Base-by-base conservation (phyloP, 1,140 invertebrate genomes). In the Proctacanthus coquilletti region DNA sequence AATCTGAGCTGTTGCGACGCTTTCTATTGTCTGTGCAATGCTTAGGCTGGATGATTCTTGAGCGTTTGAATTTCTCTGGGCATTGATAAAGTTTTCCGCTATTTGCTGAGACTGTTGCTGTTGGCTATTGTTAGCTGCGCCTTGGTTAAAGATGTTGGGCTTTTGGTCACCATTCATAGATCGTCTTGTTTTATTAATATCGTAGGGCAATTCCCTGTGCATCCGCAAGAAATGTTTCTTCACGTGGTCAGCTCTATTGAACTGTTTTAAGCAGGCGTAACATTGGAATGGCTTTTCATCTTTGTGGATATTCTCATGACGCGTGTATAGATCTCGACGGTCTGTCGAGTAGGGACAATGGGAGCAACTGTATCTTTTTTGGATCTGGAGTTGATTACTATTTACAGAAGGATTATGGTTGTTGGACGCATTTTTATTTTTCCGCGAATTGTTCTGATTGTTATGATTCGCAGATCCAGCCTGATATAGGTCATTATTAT, bases 261-360 rank as follows among this genome's bases (percentile, higher is more conserved):
- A 93, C 50, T 88, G 82, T 55, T 89, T 88, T 50, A 80, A 74
- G 55, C 87, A 93, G 6, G 87, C 75, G 53, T 89, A 91, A 56
- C 86, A 93, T 48, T 88, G 82, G 50, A 92, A 93, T 2, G 87
- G 86, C 52, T 93, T 93, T 49, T 91, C 85, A 51, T 88, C 83
- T 40, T 83, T 74, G 51, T 97, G 92, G 41, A 96, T 95, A 51
- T 94, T 92, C 65, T 96, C 87, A 62, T 97, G 92, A 4, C 91
- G 73, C 2, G 88, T 94, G 57, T 86, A 95, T 33, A 97, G 72
- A 63, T 96, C 92, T 38, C 89, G 69, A 5, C 92, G 70, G 55
- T 95, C 86, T 1, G 86, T 91, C 0, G 84, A 81, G 56, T 92
- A 92, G 2, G 84, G 80, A 56, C 87, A 92, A 50, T 77, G 79